Evolutionary conservation across 2,797 vertebrate species (phyloP), one percentile per base, ranked within the genome.

Genomic region (Anableps anableps): DNA sequence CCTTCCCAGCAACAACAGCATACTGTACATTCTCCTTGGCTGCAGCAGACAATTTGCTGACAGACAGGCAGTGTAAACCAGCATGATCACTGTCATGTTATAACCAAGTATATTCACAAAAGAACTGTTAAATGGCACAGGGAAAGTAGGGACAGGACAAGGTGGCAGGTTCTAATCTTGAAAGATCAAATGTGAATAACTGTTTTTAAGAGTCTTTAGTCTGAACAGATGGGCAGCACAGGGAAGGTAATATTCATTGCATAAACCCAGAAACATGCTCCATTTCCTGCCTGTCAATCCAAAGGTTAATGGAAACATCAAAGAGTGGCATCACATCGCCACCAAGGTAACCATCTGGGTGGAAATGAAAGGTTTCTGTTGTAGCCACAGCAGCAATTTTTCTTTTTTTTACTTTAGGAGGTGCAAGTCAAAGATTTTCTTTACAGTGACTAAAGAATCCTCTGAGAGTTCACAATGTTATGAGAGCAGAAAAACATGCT

Each of bases 261-360:
- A 88, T 86, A 79, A 84, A 64, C 68, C 76, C 8, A 74, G 80
- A 79, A 85, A 74, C 83, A 86, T 78, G 81, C 45, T 85, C 77
- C 1, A 8, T 60, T 72, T 88, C 47, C 75, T 71, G 41, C 66
- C 77, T 77, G 85, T 80, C 81, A 87, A 75, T 80, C 29, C 36
- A 78, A 83, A 88, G 83, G 84, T 87, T 86, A 88, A 85, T 78
- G 43, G 77, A 86, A 80, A 75, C 81, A 76, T 74, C 11, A 0
- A 17, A 74, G 64, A 85, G 58, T 78, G 68, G 45, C 58, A 58
- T 50, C 55, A 64, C n/a, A 50, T 41, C 11, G 48, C 43, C 50
- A 31, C 74, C 34, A 19, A 79, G 51, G 80, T 51, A 60, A 70
- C 68, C 77, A 19, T 83, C 34, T 80, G 43, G 45, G 48, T 68